Evolutionary conservation across 1,140 invertebrate genomes (phyloP), one percentile per base, ranked within the genome.

Genomic region (Euura lappo): DNA sequence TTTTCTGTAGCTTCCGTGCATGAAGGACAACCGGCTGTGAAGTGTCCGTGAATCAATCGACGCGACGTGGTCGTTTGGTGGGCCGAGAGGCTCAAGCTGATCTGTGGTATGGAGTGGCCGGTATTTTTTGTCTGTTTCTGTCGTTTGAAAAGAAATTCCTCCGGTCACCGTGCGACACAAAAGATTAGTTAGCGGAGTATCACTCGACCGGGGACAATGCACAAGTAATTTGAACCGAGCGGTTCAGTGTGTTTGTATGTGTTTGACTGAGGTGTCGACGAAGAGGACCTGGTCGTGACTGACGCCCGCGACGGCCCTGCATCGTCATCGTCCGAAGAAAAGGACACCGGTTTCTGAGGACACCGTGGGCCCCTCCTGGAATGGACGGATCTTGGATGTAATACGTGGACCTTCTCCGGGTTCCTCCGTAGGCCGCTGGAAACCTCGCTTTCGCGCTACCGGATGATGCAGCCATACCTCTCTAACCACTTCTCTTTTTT

Each of bases 141-240:
- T 28, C 66, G 66, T 68, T 44, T 68, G 11, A 68, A 68, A 68
- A 68, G 66, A 68, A 68, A 68, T 68, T 68, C 66, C 66, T 68
- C 44, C 66, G 66, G 10, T 68, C 66, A 42, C 66, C 66, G 66
- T 42, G 66, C 42, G 66, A 28, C 66, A 68, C 66, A 68, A 68
- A 68, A 44, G 66, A 68, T 68, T 68, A 68, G 66, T 68, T 68
- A 68, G 66, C 66, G 66, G 66, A 68, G 44, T 68, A 68, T 68
- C 66, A 68, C 66, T 68, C 66, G 66, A 7, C 69, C 68, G 47
- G 69, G 71, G 73, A 76, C 73, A 76, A 76, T 76, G 66, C 71
- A 72, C 74, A 76, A 74, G 69, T 70, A 76, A 76, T 76, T 76
- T 76, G 69, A 73, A 42, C 11, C 44, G 13, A 68, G 44, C 44